A percentile compares a stretch with the other conserved stretches of the same genome.
These are phyloP conservation scores for Orthonychiurus folsomi DNA, from an alignment of 2,888 invertebrate species.

Conservation along the genomic window DNA sequence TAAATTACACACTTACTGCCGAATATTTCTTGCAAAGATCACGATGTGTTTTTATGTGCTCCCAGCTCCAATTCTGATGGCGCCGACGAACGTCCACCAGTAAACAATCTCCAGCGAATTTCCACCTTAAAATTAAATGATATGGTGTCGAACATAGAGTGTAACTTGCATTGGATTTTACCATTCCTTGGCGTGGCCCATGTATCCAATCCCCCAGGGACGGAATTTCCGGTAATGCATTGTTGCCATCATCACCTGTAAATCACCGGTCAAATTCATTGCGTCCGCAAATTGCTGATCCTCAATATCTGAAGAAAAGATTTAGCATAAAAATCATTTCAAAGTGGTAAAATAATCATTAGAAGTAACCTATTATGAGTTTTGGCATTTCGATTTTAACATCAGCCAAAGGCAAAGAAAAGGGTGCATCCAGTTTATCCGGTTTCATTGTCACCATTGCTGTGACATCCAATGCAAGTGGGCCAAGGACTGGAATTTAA, in stretches of 20 bases:
- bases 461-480: neutral
- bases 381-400: neutral
- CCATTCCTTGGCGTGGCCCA: neutral
- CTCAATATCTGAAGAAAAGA: too few species aligned
- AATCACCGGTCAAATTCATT: neutral
- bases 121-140: too few species aligned
- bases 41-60: neutral
- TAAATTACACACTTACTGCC: neutral
- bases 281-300: neutral
- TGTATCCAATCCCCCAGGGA: neutral
- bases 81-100: constrained; percentile 1
- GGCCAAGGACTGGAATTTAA: constrained; percentile 7
- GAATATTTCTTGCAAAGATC: neutral
- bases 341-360: too few species aligned
- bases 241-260: neutral
- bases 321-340: too few species aligned
- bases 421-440: constrained; percentile 2
- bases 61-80: constrained; percentile 4
- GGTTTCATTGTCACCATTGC: constrained; percentile 12
- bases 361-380: neutral
- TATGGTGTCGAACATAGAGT: too few species aligned
- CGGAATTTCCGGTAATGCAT: neutral
- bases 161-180: neutral
- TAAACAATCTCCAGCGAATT: constrained; percentile 1
- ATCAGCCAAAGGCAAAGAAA: constrained; percentile 7